A percentile compares a stretch with the other conserved stretches of the same genome.
Conservation (phyloP, 2,797 vertebrate species). For the Podargus strigoides region DNA sequence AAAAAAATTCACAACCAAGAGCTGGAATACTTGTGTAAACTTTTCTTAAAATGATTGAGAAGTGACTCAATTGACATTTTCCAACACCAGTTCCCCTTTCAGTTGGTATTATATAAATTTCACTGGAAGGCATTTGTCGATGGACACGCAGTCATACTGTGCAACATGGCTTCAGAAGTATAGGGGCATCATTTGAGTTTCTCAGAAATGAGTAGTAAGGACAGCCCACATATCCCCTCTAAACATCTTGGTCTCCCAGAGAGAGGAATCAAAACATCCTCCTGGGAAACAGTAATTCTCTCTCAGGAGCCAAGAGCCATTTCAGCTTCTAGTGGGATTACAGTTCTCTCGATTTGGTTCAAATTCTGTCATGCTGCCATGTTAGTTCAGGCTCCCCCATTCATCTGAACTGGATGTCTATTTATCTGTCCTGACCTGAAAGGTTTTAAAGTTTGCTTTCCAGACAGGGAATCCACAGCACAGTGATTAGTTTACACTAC, state of each 20-base stretch:
- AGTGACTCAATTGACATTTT: not conserved
- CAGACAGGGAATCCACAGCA: not conserved
- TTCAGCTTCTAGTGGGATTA: not conserved
- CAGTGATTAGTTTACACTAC: not conserved
- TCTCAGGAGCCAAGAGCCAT: not conserved
- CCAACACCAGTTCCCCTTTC: not conserved
- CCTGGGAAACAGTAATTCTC: not conserved
- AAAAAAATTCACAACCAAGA: not conserved
- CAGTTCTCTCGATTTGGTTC: fast-evolving
- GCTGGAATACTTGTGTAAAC: not conserved
- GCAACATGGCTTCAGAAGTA: not conserved
- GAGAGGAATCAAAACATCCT: not conserved
- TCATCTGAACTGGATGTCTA: not conserved
- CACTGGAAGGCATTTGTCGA: not conserved
- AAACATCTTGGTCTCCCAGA: not conserved
- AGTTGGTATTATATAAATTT: not conserved
- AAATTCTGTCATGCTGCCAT: not conserved
- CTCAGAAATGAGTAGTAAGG: not conserved
- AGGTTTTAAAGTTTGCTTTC: not conserved
- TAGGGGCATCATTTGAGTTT: not conserved
- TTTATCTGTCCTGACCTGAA: not conserved
- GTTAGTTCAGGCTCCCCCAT: not conserved
- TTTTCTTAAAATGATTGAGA: not conserved
- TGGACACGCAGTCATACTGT: not conserved
- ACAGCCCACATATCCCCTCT: not conserved